These are phyloP conservation scores for Polypedilum vanderplanki DNA, from an alignment of 1,140 invertebrate genomes.

Conservation along the genomic window DNA sequence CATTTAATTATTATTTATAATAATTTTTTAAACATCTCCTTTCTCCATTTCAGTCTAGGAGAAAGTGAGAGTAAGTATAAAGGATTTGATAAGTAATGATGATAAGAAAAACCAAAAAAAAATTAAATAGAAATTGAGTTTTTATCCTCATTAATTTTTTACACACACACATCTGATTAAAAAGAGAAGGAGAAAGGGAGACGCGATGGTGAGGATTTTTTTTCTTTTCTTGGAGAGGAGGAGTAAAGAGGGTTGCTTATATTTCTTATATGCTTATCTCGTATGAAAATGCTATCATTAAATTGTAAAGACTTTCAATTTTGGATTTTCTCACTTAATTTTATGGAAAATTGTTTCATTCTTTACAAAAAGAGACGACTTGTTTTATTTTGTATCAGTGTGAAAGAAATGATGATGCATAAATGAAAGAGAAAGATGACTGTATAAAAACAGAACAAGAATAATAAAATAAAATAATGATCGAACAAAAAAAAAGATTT, in stretches of 20 bases:
- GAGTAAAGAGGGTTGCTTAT: neutral
- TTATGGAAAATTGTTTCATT: conserved; percentile 5
- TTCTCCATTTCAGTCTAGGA: no score
- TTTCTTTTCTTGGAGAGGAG: neutral
- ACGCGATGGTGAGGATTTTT: neutral
- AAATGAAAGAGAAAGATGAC: no score
- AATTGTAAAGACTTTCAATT: conserved; percentile 24
- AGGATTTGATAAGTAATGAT: no score
- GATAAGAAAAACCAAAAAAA: no score
- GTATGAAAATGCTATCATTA: conserved; percentile 25
- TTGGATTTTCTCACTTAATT: conserved; percentile 11
- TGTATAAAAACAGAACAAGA: no score
- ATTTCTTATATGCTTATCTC: conserved; percentile 21
- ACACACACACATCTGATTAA: conserved; percentile 5
- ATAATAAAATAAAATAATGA: no score
- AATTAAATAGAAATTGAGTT: neutral
- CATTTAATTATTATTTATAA: no score
- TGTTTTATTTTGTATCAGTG: neutral
- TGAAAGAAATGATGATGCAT: neutral
- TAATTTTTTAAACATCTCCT: no score
- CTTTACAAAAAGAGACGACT: neutral
- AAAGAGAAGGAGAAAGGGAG: neutral
- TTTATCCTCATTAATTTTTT: neutral
- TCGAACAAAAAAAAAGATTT: no score
- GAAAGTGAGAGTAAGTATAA: no score